phyloP scores from a whole-genome alignment of 2,888 invertebrate genomes.

The Chouioia cunea region DNA sequence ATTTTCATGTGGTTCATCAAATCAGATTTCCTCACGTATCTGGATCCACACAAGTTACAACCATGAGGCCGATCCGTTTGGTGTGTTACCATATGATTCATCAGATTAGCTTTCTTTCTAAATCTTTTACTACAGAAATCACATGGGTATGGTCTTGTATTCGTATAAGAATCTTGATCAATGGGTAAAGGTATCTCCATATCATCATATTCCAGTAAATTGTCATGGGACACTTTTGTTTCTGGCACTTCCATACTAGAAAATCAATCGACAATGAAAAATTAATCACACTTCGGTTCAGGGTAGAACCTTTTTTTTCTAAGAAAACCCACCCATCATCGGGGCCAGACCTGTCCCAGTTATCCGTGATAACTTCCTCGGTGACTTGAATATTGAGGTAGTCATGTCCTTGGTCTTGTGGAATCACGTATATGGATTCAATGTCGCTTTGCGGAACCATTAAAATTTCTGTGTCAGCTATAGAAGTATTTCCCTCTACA shows the following conservation, averaged over 20 bases:
- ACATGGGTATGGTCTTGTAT: conserved; percentile 85
- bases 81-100: conserved; percentile 90
- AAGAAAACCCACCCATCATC: conserved; percentile 75
- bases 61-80: conserved; percentile 86
- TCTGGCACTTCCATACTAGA: conserved; percentile 78
- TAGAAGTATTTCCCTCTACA: conserved; percentile 48
- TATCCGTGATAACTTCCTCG: conserved; percentile 85
- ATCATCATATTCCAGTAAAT: conserved; percentile 74
- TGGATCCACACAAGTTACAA: conserved; percentile 85
- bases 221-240: conserved; percentile 65
- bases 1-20: conserved; percentile 87
- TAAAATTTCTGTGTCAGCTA: conserved; percentile 60
- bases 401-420: conserved; percentile 68
- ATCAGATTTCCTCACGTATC: conserved; percentile 84
- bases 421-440: conserved; percentile 70
- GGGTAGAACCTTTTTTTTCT: not conserved
- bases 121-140: conserved; percentile 88
- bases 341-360: conserved; percentile 81
- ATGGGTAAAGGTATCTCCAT: conserved; percentile 84
- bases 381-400: conserved; percentile 75
- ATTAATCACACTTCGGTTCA: too few relatives aligned
- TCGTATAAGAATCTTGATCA: conserved; percentile 84
- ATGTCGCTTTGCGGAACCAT: conserved; percentile 67
- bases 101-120: conserved; percentile 84
- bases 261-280: conserved; percentile 41